Percentiles rank a stretch among this genome's conserved stretches.
phyloP scores from a whole-genome alignment of 2,113 vertebrate species.

The Sminthopsis crassicaudata region DNA sequence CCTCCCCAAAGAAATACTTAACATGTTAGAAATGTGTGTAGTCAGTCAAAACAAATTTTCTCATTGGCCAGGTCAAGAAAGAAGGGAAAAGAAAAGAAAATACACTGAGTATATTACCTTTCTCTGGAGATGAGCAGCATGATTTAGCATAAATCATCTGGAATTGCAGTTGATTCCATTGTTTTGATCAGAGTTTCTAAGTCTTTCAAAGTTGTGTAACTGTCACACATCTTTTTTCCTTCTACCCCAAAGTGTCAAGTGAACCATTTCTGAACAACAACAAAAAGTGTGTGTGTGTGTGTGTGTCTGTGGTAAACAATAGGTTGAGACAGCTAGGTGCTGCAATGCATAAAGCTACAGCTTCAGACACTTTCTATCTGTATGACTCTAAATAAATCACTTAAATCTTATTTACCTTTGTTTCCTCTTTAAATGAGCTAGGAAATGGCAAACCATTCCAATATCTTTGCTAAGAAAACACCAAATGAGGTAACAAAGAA shows the following conservation, averaged over 20 bases:
- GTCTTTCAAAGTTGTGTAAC: not conserved
- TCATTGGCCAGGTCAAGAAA: not conserved
- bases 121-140: not conserved
- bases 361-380: not conserved
- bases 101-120: not conserved
- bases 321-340: not conserved
- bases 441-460: not conserved
- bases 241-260: not conserved
- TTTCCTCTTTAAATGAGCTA: not conserved
- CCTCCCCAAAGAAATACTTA: not conserved
- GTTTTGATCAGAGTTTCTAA: not conserved
- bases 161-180: not conserved
- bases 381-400: not conserved
- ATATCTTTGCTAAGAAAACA: not conserved
- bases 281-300: not conserved
- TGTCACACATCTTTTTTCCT: not conserved
- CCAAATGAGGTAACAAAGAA: not conserved
- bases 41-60: not conserved
- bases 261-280: not conserved
- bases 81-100: not conserved
- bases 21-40: not conserved
- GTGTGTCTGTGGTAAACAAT: not conserved
- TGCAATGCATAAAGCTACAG: not conserved
- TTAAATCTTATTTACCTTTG: not conserved
- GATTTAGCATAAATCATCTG: not conserved